These are phyloP conservation scores for Chiroxiphia lanceolata DNA, from an alignment of 2,797 vertebrate species.

Conservation along the genomic window DNA sequence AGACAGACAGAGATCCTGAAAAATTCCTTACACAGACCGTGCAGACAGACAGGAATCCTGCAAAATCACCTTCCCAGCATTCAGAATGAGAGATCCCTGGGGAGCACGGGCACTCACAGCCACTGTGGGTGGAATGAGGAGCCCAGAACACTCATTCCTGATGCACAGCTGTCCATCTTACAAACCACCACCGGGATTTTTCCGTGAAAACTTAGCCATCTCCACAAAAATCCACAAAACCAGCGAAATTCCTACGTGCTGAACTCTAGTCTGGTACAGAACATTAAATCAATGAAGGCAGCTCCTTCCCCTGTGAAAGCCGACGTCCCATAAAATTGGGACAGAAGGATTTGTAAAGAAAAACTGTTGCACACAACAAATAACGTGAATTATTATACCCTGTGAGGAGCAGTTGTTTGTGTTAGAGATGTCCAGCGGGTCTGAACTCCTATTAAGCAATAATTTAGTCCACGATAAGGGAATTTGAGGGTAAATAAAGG, in stretches of 20 bases:
- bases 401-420: neutral
- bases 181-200: neutral
- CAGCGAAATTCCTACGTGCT: neutral
- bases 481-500: neutral
- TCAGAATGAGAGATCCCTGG: accelerated
- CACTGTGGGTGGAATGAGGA: neutral
- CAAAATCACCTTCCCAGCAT: neutral
- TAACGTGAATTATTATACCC: accelerated
- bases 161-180: neutral
- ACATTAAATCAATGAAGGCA: neutral
- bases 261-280: neutral
- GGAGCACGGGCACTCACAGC: neutral
- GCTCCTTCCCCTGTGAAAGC: neutral
- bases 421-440: neutral
- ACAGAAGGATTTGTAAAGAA: neutral
- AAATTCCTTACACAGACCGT: neutral
- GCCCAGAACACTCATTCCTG: neutral
- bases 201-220: neutral
- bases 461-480: neutral
- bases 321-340: neutral
- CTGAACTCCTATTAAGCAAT: neutral
- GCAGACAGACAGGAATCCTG: neutral
- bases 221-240: neutral
- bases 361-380: neutral
- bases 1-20: neutral